Evolutionary conservation across 2,888 invertebrate genomes (phyloP), one percentile per base, ranked within the genome.

Genomic region (Leucophora obtusa): DNA sequence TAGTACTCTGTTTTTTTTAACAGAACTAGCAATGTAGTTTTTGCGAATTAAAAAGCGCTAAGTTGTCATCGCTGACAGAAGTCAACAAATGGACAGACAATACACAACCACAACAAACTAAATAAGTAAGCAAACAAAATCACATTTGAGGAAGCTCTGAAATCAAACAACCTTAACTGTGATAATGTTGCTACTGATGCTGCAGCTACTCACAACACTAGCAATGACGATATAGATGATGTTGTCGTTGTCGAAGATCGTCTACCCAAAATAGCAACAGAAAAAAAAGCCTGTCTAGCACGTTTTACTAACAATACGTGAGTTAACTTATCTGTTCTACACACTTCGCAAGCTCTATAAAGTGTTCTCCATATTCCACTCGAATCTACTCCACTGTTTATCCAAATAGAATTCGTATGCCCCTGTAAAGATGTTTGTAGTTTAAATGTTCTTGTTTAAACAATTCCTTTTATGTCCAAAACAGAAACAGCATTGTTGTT

Each of bases 401-500:
- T 47, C 43, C 43, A 47, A 47, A 47, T n/a, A 38, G 14, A 47
- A 47, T 47, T 47, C 43, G n/a, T 47, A 47, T 47, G 43, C 43
- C 43, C 43, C 11, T 14, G 18, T 15, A 43, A 43, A 62, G 65
- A 33, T 35, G 59, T 53, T 17, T 51, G 69, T 69, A 51, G 66
- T 59, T 77, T 70, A 62, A 70, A 73, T 81, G 77, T 81, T 81
- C 81, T 81, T 81, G 70, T 81, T 78, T 70, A 51, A 77, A 73
- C 65, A 54, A 66, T 78, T 73, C 78, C 78, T 78, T 81, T 78
- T 74, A 78, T 70, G 72, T 70, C 60, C 50, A 60, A 65, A 56
- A 47, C 43, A 14, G n/a, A n/a, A 73, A 69, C 72, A 53, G 47
- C 81, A 78, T 78, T 81, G 73, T 70, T 47, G 43, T 28, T 28